These are phyloP conservation scores for Drosophila siamana DNA, from an alignment of 2,888 invertebrate genomes.

Conservation along the genomic window DNA sequence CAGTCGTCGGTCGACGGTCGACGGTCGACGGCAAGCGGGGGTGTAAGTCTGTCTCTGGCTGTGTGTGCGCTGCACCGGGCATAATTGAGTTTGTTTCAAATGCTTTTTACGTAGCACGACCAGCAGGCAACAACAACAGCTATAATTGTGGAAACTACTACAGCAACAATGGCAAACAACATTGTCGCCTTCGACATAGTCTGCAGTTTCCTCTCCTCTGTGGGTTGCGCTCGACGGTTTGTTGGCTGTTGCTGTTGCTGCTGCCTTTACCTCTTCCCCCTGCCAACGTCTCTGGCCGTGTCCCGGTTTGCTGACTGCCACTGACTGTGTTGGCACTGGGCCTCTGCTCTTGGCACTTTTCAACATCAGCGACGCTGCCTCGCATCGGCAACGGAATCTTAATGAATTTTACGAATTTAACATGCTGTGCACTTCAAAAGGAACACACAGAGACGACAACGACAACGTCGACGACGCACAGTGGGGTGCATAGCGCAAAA, in stretches of 20 bases:
- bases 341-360: constrained; percentile 57
- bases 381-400: constrained; percentile 80
- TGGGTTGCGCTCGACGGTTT: constrained; percentile 34
- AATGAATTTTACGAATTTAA: constrained; percentile 81
- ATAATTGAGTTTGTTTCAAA: constrained; percentile 80
- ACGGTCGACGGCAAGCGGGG: constrained; percentile 33
- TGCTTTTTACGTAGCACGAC: constrained; percentile 78
- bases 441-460: constrained; percentile 66
- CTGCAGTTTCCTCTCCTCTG: constrained; percentile 14
- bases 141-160: constrained; percentile 29
- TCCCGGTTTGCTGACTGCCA: constrained; percentile 15
- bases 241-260: constrained; percentile 14
- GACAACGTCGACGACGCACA: constrained; percentile 16
- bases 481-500: constrained; percentile 18
- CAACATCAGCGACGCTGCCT: constrained; percentile 50
- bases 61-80: constrained; percentile 75
- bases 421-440: constrained; percentile 82
- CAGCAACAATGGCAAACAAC: constrained; percentile 63
- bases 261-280: background rate
- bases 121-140: constrained; percentile 33
- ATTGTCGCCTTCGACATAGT: constrained; percentile 60
- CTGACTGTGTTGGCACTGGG: constrained; percentile 46
- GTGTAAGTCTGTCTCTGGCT: constrained; percentile 37
- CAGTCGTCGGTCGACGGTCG: constrained; percentile 50
- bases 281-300: background rate